phyloP scores from a whole-genome alignment of 2,888 invertebrate species.

The Yponomeuta plumbellus region DNA sequence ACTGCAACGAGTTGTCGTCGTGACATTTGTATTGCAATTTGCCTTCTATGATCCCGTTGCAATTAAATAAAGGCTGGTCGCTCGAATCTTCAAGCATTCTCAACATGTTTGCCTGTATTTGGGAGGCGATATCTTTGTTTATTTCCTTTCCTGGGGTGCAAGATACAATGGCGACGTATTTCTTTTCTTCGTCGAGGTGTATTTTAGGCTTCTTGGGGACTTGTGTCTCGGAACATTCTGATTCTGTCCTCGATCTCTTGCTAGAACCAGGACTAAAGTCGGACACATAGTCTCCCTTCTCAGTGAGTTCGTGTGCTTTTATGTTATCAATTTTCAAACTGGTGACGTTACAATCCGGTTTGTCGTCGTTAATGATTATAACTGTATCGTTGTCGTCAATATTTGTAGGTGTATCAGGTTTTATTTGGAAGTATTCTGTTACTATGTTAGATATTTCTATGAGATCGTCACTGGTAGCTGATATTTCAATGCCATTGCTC shows the following conservation, averaged over 20 bases:
- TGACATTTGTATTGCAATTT: not conserved
- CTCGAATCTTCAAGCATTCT: not conserved
- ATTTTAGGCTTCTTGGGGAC: constrained; percentile 1
- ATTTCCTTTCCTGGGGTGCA: not conserved
- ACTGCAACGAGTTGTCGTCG: not conserved
- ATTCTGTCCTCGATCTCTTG: constrained; percentile 11
- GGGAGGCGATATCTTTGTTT: not conserved
- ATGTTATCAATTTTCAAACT: not conserved
- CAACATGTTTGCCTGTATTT: constrained; percentile 2
- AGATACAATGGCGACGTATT: constrained; percentile 4
- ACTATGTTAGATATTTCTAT: not conserved
- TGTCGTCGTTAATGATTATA: not conserved
- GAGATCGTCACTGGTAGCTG: not conserved
- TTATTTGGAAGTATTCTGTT: not conserved
- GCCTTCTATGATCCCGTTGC: constrained; percentile 1
- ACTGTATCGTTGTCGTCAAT: not conserved
- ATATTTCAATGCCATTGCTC: not conserved
- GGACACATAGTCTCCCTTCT: not conserved
- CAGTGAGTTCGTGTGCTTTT: not conserved
- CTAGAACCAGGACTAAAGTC: not conserved
- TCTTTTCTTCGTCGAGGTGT: not conserved
- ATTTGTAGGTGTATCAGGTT: not conserved
- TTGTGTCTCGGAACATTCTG: constrained; percentile 1
- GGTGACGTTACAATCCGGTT: not conserved
- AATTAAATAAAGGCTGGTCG: constrained; percentile 7